Evolutionary conservation across 2,888 invertebrate genomes (phyloP).

Genomic region (Ypsolopha sequella): DNA sequence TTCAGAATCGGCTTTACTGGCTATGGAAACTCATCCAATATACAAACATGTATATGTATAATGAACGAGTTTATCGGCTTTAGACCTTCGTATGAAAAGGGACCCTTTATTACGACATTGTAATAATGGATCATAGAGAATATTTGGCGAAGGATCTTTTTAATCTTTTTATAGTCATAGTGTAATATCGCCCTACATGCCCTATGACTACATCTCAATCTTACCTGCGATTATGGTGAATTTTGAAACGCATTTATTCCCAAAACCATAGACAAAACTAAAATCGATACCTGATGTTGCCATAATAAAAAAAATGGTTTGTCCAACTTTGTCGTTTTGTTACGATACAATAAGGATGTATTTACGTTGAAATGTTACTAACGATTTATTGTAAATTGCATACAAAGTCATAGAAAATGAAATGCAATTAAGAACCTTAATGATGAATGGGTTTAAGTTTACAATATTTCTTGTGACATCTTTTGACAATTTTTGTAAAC

Average conservation of each 20-base stretch:
- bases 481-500: slow-evolving; percentile 69
- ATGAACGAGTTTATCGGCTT: too few relatives aligned
- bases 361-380: slow-evolving; percentile 32
- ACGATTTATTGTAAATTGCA: slow-evolving; percentile 19
- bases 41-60: too few relatives aligned
- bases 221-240: background rate
- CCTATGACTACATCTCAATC: too few relatives aligned
- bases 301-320: slow-evolving; percentile 34
- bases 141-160: too few relatives aligned
- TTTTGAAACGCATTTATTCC: background rate
- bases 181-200: too few relatives aligned
- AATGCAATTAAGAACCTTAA: slow-evolving; percentile 45
- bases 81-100: too few relatives aligned
- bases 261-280: slow-evolving; percentile 15
- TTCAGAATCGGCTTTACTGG: too few relatives aligned
- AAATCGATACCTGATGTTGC: slow-evolving; percentile 52
- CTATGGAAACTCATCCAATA: too few relatives aligned
- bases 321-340: slow-evolving; percentile 38
- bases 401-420: slow-evolving; percentile 18
- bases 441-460: slow-evolving; percentile 26
- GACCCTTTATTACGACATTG: too few relatives aligned
- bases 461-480: slow-evolving; percentile 37
- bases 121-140: too few relatives aligned
- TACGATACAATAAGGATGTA: slow-evolving; percentile 33
- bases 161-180: too few relatives aligned